Evolutionary conservation across 2,888 invertebrate genomes (phyloP), one percentile per base, ranked within the genome.

Genomic region (Toxonevra muliebris): DNA sequence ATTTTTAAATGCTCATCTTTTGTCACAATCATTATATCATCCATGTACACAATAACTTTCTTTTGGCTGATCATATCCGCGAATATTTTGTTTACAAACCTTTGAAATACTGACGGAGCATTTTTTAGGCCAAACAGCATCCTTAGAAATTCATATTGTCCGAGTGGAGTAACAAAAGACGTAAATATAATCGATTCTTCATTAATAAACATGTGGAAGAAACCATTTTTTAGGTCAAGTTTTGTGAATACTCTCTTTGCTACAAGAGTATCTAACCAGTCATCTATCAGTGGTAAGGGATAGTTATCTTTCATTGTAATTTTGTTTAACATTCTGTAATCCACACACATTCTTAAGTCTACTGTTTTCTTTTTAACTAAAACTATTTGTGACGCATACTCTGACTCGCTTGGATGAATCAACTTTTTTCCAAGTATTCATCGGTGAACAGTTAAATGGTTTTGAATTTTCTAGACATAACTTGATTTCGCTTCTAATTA

Each of bases 41-140:
- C n/a, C n/a, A n/a, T n/a, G n/a, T n/a, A n/a, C n/a, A n/a, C n/a
- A n/a, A n/a, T n/a, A n/a, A n/a, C n/a, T n/a, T n/a, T n/a, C n/a
- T n/a, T n/a, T n/a, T n/a, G n/a, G n/a, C n/a, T n/a, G n/a, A n/a
- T n/a, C n/a, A n/a, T n/a, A 13, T 74, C 76, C 19, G 69, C 19
- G 10, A 79, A 52, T 1, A 79, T 67, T 60, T 76, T 74, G 61
- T 79, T 74, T 55, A 73, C 64, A 5, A 69, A 52, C 15, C 69
- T 17, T 58, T 71, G 71, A 48, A 71, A 73, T 3, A 65, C 70
- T 1, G 66, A 62, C 1, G 65, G 69, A 2, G 69, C 68, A 11
- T 63, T 72, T 66, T 73, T 73, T 12, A 72, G 42, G 4, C 70
- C 70, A 11, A 71, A 73, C 10, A 71, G 71, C 74, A 72, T 73